Evolutionary conservation across 2,113 vertebrate genomes (phyloP).

Genomic region (Drymodes brunneopygia): DNA sequence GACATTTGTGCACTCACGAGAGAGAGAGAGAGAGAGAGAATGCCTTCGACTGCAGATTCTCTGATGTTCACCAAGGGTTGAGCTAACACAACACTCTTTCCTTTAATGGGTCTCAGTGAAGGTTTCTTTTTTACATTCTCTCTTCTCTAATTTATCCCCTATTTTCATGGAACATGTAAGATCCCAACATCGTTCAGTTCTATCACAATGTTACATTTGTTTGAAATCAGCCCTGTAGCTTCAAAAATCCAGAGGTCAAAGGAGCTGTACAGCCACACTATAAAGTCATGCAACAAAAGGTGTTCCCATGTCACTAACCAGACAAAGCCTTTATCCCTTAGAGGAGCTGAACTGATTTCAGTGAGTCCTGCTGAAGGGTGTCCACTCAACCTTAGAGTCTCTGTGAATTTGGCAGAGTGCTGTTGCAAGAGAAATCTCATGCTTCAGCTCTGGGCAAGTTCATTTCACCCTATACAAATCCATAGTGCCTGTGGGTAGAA

Average conservation of each 20-base stretch:
- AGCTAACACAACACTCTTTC: not conserved
- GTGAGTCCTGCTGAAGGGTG: not conserved
- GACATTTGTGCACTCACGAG: accelerated
- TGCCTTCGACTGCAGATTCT: not conserved
- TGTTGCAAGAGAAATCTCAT: not conserved
- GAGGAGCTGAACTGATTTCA: not conserved
- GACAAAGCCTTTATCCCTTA: not conserved
- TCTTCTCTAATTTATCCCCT: not conserved
- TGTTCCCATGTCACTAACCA: not conserved
- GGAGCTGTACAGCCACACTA: not conserved
- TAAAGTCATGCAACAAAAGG: not conserved
- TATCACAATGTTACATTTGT: not conserved
- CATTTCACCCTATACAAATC: not conserved
- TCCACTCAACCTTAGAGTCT: not conserved
- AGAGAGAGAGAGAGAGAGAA: not conserved
- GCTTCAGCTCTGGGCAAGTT: not conserved
- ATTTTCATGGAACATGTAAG: not conserved
- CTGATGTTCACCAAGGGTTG: not conserved
- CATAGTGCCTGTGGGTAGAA: not conserved
- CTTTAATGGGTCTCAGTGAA: not conserved
- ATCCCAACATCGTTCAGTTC: not conserved
- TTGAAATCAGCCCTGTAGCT: not conserved
- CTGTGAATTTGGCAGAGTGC: not conserved
- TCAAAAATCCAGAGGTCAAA: not conserved
- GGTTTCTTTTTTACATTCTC: not conserved